Evolutionary conservation across 2,113 vertebrate species (phyloP), one percentile per base, ranked within the genome.

Genomic region (Engraulis encrasicolus): DNA sequence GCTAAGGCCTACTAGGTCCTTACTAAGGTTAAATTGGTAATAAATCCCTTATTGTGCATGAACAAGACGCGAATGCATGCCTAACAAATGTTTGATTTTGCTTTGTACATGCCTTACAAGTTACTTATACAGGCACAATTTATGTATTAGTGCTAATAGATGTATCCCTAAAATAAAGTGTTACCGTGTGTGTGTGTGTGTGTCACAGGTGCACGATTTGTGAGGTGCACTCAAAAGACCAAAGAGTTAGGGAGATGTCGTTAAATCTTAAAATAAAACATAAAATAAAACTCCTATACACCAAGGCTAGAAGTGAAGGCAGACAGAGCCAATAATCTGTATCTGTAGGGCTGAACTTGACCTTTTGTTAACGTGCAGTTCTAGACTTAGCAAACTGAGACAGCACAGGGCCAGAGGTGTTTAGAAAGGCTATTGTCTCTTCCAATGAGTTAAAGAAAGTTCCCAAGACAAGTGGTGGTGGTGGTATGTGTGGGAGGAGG

Each of bases 171-270:
- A n/a, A n/a, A n/a, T n/a, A n/a, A n/a, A n/a, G n/a, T n/a, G n/a
- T 9, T 45, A 3, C 40, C 40, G 3, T 45, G 40, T n/a, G n/a
- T n/a, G 40, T 45, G 40, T 45, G 40, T 45, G 27, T 18, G 37
- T 50, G 38, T 36, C 79, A 48, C 71, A 50, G 58, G 79, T n/a
- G n/a, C n/a, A n/a, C n/a, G 79, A 52, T 45, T 38, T 61, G 36
- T 82, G 80, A 52, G 40, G 50, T 78, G 50, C 45, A 49, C 52
- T 82, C 61, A 85, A 81, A 85, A 85, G 80, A 45, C 66, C 66
- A 19, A 61, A 49, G 50, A 78, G 52, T 27, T 31, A 74, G 66
- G 23, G 27, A 27, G 66, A 74, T 74, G 66, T 31, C 66, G 31
- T 23, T 74, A 74, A 34, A 74, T 31, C 66, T 74, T 74, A 74